These are phyloP conservation scores for Pomacea canaliculata DNA, from an alignment of 2,888 invertebrate species.

Conservation along the genomic window DNA sequence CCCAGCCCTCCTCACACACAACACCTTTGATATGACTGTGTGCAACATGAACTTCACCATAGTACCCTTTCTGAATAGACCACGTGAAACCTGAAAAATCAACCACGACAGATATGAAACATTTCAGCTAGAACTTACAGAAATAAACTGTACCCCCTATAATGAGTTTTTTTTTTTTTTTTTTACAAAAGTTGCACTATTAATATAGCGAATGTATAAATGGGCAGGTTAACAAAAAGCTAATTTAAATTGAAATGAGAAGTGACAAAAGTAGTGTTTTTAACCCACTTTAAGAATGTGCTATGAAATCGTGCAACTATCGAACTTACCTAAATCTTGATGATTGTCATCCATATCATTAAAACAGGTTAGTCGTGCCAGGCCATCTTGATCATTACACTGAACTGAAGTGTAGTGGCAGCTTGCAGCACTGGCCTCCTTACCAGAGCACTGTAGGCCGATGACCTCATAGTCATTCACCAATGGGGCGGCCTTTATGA, in stretches of 20 bases:
- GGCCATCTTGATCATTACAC: slow-evolving; percentile 37
- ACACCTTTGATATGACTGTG: slow-evolving; percentile 47
- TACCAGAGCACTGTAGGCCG: slow-evolving; percentile 40
- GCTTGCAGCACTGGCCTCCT: slow-evolving; percentile 33
- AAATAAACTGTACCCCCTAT: too few species aligned
- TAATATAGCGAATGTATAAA: too few species aligned
- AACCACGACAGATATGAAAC: neutral
- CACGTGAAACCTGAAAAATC: slow-evolving; percentile 38
- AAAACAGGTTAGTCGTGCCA: slow-evolving; percentile 48
- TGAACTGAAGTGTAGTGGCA: slow-evolving; percentile 37
- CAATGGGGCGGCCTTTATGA: neutral
- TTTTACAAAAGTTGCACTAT: too few species aligned
- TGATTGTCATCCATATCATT: slow-evolving; percentile 2
- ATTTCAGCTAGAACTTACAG: too few species aligned
- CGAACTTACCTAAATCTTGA: slow-evolving; percentile 1
- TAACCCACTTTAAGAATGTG: too few species aligned
- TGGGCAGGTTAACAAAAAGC: too few species aligned
- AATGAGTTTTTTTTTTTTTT: too few species aligned
- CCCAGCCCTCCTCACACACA: slow-evolving; percentile 55
- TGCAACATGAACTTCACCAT: slow-evolving; percentile 44
- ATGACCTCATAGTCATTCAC: slow-evolving; percentile 29
- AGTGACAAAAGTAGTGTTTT: too few species aligned
- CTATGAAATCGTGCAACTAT: too few species aligned
- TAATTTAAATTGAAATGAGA: too few species aligned
- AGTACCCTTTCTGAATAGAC: slow-evolving; percentile 36